Base-by-base conservation (phyloP, 1,140 invertebrate genomes). In the Berghia stephanieae region DNA sequence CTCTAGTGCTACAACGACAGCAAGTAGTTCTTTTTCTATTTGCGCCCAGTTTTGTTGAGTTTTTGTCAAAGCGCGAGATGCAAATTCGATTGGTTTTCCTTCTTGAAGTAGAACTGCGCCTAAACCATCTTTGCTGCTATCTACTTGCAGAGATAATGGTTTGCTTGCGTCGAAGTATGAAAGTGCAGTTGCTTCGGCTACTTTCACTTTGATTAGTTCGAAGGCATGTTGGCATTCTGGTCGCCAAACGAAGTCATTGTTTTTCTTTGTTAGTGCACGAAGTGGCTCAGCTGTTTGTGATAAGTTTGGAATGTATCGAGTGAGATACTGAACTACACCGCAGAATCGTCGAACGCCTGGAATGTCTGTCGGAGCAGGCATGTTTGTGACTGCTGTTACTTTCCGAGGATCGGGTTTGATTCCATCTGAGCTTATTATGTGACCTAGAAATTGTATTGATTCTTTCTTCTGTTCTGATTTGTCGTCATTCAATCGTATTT, bases 21-120 rank as follows among this genome's bases (percentile, higher is more conserved):
- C 88, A 2, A 91, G 81, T 4, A 89, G 83, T 80, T 92, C 89
- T 76, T 88, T 87, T 74, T 92, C 89, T 2, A 91, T 88, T 81
- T 91, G 88, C 21, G 85, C 87, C 78, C 91, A 91, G 42, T 89
- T 90, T 42, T 81, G n/a, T 82, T 92, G 88, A 55, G 85, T 82
- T 75, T 78, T 2, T 10, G 87, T 90, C 18, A 92, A 78, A n/a
- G 86, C 81, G 31, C 88, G 79, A 2, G 90, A 92, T 18, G 88
- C 89, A 79, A 86, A 91, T 21, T 88, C 87, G 4, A 91, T 82
- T 0, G 87, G 88, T 79, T 83, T 82, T 87, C 87, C 40, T 49
- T 91, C 83, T 81, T 92, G 91, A 18, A 90, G 60, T 1, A 92
- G 49, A 6, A 88, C 86, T 55, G 87, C 86, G 13, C 89, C 90